Conservation (phyloP, 2,888 invertebrate species). For the Ophion costatus region DNA sequence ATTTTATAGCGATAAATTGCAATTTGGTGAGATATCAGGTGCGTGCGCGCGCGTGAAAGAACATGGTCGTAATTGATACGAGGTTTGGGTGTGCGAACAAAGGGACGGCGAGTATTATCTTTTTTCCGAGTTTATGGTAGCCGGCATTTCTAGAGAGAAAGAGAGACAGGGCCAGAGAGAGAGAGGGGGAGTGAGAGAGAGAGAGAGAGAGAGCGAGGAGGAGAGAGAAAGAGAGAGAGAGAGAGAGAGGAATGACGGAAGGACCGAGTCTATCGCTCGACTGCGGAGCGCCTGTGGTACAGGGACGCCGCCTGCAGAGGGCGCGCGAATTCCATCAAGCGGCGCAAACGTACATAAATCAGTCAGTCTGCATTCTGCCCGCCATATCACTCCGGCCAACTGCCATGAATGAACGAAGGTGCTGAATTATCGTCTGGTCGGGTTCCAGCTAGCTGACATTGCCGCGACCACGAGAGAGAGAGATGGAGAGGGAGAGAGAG, state of each 20-base stretch:
- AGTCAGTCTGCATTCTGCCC: slow-evolving; percentile 76
- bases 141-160: no score
- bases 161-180: no score
- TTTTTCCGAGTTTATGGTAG: no score
- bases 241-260: slow-evolving; percentile 36
- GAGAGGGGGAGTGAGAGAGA: slow-evolving; percentile 10
- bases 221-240: slow-evolving; percentile 8
- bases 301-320: slow-evolving; percentile 25
- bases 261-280: slow-evolving; percentile 14
- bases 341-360: slow-evolving; percentile 77
- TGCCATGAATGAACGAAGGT: slow-evolving; percentile 78
- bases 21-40: slow-evolving; percentile 66
- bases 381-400: slow-evolving; percentile 77
- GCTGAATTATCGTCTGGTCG: slow-evolving; percentile 77
- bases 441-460: slow-evolving; percentile 65
- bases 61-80: slow-evolving; percentile 72
- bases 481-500: background rate
- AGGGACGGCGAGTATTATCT: background rate
- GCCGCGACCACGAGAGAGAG: slow-evolving; percentile 15
- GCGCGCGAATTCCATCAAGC: slow-evolving; percentile 67
- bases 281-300: slow-evolving; percentile 11
- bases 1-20: slow-evolving; percentile 73
- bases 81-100: slow-evolving; percentile 27
- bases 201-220: slow-evolving; percentile 34
- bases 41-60: slow-evolving; percentile 68